Conservation (phyloP, 2,113 vertebrate genomes). For the Pongo abelii region DNA sequence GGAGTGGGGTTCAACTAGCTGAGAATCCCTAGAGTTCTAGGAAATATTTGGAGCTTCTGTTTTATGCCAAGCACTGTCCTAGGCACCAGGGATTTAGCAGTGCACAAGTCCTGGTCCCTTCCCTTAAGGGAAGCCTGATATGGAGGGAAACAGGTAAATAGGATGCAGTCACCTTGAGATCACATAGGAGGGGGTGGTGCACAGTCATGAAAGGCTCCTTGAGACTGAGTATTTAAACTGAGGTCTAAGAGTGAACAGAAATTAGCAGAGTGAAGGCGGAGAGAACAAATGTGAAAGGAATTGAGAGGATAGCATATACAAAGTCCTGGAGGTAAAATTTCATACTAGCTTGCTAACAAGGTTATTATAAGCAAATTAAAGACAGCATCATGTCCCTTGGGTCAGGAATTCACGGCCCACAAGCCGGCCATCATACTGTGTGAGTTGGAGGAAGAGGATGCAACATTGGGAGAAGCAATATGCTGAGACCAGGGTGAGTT, state of each 20-base stretch:
- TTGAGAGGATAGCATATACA: not conserved
- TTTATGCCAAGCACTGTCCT: not conserved
- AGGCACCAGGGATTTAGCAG: not conserved
- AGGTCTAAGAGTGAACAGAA: not conserved
- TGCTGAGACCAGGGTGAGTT: not conserved
- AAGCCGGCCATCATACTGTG: not conserved
- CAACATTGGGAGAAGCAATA: not conserved
- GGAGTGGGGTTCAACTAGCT: not conserved
- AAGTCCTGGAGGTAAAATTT: not conserved
- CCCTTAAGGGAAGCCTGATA: not conserved
- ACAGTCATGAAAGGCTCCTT: not conserved
- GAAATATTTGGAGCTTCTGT: not conserved
- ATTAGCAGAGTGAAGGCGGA: not conserved
- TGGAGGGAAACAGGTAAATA: not conserved
- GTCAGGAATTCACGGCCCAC: not conserved
- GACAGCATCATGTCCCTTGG: not conserved
- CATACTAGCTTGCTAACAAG: not conserved
- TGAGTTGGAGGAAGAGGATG: not conserved
- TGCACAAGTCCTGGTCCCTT: not conserved
- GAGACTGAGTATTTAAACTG: not conserved
- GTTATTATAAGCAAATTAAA: not conserved
- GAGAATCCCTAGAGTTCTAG: not conserved
- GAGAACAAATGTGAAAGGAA: not conserved
- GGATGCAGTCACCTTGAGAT: not conserved
- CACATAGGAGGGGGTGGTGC: fast-evolving